Base-by-base conservation (phyloP, 2,888 invertebrate species). In the Neocrepidodera transversa region DNA sequence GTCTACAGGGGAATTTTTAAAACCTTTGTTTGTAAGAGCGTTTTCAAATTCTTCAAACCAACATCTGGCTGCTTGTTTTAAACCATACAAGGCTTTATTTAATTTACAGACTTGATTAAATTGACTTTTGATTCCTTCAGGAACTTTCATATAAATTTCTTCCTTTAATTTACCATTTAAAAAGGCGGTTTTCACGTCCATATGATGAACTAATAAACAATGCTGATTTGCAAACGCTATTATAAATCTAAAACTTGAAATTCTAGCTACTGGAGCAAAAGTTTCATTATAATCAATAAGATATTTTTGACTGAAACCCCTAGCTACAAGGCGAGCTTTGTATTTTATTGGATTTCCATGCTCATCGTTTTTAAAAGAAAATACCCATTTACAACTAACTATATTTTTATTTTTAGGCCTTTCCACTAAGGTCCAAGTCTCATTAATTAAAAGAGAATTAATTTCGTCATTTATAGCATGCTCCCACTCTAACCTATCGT, bases 81-180 rank as follows among this genome's bases (percentile, higher is more conserved):
- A 47, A 8, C 55, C 55, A 40, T 55, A 55, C 18, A 55, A 11
- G 7, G 38, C 20, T 20, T 45, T 45, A 28, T 35, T 8, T 14
- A 55, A 14, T 52, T 61, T 73, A 52, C 71, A 74, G 1, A 71
- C 67, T n/a, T n/a, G n/a, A n/a, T n/a, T n/a, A n/a, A n/a, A n/a
- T n/a, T n/a, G 23, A 36, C 8, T 3, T 30, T 17, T 18, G 20
- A 71, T 16, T 7, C 68, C 67, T 30, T 68, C 64, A 14, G 69
- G 71, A n/a, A 68, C 20, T 59, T 43, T 40, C 70, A 71, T 70
- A 54, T 56, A 68, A n/a, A 69, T 68, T 43, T 68, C 66, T 13
- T 49, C 58, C 18, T 45, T 49, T 28, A 59, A 51, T 13, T n/a
- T 60, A 11, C 58, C 62, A 58, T 66, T 57, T 13, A 36, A 60